Percentiles rank a stretch among this genome's conserved stretches.
Evolutionary conservation across 2,888 invertebrate genomes (phyloP).

Genomic region (Amiota minor): DNA sequence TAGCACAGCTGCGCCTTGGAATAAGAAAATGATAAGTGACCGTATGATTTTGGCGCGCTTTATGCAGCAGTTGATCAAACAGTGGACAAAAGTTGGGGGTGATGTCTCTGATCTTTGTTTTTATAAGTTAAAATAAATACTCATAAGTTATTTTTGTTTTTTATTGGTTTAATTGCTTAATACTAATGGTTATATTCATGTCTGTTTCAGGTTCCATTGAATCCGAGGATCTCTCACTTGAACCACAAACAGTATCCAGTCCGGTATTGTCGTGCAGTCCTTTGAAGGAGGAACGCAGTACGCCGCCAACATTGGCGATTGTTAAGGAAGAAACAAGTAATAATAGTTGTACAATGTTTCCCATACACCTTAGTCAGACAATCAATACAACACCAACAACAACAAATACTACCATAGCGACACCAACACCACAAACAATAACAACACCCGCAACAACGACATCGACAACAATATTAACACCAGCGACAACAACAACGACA

Average conservation of each 20-base stretch:
- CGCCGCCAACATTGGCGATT: constrained; percentile 78
- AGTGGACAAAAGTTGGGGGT: neutral
- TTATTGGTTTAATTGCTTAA: constrained; percentile 23
- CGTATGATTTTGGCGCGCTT: neutral
- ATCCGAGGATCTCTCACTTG: constrained; percentile 85
- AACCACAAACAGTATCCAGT: constrained; percentile 75
- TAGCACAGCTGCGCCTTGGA: constrained; percentile 52
- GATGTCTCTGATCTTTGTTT: no score
- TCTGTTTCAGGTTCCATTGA: constrained; percentile 82
- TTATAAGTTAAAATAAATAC: no score
- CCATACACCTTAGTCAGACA: constrained; percentile 66
- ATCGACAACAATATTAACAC: constrained; percentile 34
- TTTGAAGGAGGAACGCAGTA: constrained; percentile 79
- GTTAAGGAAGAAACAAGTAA: constrained; percentile 85
- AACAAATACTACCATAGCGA: constrained; percentile 54
- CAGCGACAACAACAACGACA: constrained; percentile 52
- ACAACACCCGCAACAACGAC: constrained; percentile 53
- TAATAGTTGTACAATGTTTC: constrained; percentile 77
- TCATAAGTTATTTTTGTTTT: constrained; percentile 18
- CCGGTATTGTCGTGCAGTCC: constrained; percentile 76
- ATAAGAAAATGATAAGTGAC: no score
- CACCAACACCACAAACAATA: constrained; percentile 58
- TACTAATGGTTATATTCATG: constrained; percentile 38
- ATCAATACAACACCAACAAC: constrained; percentile 61
- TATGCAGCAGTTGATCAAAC: neutral